Conservation (phyloP, 2,888 invertebrate species). For the Netelia inedita region DNA sequence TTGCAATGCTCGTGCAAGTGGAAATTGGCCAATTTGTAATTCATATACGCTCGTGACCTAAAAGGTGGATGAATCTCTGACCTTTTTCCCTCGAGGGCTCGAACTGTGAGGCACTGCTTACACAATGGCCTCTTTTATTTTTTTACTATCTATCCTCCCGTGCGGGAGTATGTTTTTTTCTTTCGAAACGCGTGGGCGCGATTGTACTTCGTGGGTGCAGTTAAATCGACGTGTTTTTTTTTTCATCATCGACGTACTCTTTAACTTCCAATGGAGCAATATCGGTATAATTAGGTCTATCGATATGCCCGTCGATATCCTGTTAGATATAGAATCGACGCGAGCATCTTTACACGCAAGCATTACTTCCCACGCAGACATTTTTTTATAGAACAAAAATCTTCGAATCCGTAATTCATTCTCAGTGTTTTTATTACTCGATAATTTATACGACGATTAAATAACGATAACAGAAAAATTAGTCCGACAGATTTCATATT, state of each 20-base stretch:
- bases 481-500: too few relatives aligned
- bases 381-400: slow-evolving; percentile 3
- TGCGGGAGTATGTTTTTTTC: background rate
- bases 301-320: slow-evolving; percentile 31
- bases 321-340: background rate
- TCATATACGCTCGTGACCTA: slow-evolving; percentile 83
- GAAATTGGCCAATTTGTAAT: slow-evolving; percentile 83
- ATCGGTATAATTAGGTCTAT: background rate
- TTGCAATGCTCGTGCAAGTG: slow-evolving; percentile 69
- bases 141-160: background rate
- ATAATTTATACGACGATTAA: background rate
- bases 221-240: slow-evolving; percentile 25
- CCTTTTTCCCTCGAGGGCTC: slow-evolving; percentile 76
- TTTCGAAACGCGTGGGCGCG: slow-evolving; percentile 21
- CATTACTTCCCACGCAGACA: background rate
- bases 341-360: slow-evolving; percentile 9
- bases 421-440: background rate
- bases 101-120: slow-evolving; percentile 9
- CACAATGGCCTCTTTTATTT: slow-evolving; percentile 27
- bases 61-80: slow-evolving; percentile 81
- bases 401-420: slow-evolving; percentile 2
- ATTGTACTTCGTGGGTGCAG: slow-evolving; percentile 16
- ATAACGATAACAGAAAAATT: too few relatives aligned
- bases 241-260: slow-evolving; percentile 34
- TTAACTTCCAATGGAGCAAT: slow-evolving; percentile 9